Conservation (phyloP, 2,797 vertebrate genomes). For the Morelia viridis region DNA sequence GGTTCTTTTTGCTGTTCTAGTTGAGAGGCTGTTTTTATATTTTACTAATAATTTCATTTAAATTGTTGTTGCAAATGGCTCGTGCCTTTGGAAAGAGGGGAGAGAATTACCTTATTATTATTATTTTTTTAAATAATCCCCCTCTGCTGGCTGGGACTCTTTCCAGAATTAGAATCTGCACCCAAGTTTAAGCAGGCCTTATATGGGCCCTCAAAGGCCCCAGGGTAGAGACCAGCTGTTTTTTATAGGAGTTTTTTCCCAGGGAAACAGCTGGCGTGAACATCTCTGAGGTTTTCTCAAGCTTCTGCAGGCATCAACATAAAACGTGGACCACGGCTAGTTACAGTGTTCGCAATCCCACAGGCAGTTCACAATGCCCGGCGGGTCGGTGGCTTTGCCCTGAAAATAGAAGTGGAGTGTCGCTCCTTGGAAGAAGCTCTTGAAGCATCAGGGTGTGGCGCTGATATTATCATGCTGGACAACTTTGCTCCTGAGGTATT, state of each 20-base stretch:
- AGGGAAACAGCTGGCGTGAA: background rate
- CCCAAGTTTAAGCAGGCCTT: background rate
- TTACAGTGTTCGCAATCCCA: background rate
- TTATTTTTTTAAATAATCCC: background rate
- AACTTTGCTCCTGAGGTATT: slow-evolving; percentile 81
- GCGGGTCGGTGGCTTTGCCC: slow-evolving; percentile 72
- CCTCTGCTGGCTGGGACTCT: background rate
- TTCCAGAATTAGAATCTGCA: background rate
- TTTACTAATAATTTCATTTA: background rate
- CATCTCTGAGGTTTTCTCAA: background rate
- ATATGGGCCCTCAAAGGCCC: background rate
- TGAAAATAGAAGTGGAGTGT: slow-evolving; percentile 85
- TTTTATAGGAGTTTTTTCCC: background rate
- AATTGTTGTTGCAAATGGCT: background rate
- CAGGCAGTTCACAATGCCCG: slow-evolving; percentile 75
- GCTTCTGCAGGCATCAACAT: background rate
- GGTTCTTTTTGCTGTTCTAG: background rate
- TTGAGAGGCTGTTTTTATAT: background rate
- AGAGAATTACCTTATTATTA: background rate
- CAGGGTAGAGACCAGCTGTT: background rate
- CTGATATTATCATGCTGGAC: slow-evolving; percentile 84
- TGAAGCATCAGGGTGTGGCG: slow-evolving; percentile 75
- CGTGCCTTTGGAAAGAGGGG: background rate
- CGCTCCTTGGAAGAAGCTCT: slow-evolving; percentile 70
- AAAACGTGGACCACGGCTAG: background rate